Evolutionary conservation across 2,113 vertebrate genomes (phyloP).

Genomic region (Enhydra lutris): DNA sequence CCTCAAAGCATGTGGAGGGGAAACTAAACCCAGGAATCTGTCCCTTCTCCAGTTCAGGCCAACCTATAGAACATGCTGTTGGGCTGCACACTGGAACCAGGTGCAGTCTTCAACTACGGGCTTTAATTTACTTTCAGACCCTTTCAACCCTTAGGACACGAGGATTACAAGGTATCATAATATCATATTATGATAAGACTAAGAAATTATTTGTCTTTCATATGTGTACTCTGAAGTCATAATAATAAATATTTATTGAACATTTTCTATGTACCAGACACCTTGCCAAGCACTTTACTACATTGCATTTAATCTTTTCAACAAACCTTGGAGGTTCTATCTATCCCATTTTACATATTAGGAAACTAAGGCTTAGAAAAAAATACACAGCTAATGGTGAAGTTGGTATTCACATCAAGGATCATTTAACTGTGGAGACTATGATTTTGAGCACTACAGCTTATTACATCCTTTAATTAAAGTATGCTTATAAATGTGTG

Average conservation of each 20-base stretch:
- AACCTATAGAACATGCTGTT: not conserved
- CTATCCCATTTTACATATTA: not conserved
- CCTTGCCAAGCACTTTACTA: not conserved
- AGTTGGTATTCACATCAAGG: not conserved
- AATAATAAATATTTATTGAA: not conserved
- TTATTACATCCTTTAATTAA: not conserved
- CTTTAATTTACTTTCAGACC: not conserved
- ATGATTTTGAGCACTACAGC: not conserved
- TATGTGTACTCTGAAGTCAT: not conserved
- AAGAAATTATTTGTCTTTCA: not conserved
- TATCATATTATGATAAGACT: not conserved
- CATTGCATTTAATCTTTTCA: not conserved
- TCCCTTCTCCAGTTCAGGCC: not conserved
- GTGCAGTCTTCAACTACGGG: not conserved
- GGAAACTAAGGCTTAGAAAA: not conserved
- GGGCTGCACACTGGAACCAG: accelerated
- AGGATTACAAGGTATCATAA: not conserved
- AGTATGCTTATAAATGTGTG: not conserved
- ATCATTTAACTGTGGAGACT: not conserved
- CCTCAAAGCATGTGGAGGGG: not conserved
- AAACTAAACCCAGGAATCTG: not conserved
- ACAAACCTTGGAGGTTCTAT: not conserved
- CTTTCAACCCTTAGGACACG: not conserved
- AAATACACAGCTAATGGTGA: not conserved
- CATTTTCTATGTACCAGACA: not conserved